Evolutionary conservation across 2,888 invertebrate species (phyloP), one percentile per base, ranked within the genome.

Genomic region (Actias luna): DNA sequence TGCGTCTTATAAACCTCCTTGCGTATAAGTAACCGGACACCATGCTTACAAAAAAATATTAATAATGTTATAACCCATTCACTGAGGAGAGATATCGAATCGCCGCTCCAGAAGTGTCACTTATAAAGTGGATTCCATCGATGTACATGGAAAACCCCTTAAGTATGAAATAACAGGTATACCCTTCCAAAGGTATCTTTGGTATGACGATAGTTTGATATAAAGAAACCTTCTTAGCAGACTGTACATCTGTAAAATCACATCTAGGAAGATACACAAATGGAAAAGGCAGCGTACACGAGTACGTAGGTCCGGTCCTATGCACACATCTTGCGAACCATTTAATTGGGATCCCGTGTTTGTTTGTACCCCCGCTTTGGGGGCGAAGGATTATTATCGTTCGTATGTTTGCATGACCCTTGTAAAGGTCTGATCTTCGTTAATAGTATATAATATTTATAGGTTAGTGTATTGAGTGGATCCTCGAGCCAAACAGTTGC

Each of bases 261-360:
- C 55, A 66, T 64, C 68, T 65, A 64, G 66, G 58, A 66, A 69
- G 67, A 69, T 68, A 69, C 65, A 71, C 67, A 70, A 66, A 70
- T 69, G 69, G 68, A 73, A 70, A 67, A 69, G 68, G 66, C 69
- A 63, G 71, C 68, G 35, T 62, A 70, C 70, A 68, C 69, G 66
- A 67, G n/a, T n/a, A n/a, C n/a, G n/a, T n/a, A n/a, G 67, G 66
- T 57, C 58, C 66, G 72, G 79, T 87, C 88, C 88, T 89, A 83
- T 78, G 72, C 79, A 87, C 78, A 89, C 89, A 88, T 73, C 76
- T 74, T 73, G 74, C 72, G 75, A 76, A 75, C 82, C 84, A 86
- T 88, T 87, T 88, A 89, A 88, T 89, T 88, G 87, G 87, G 85
- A 79, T 74, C 78, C 75, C 76, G 77, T 79, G 82, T 86, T 80